These are phyloP conservation scores for Pyrocephalus nanus DNA, from an alignment of 2,797 vertebrate species.

Conservation along the genomic window DNA sequence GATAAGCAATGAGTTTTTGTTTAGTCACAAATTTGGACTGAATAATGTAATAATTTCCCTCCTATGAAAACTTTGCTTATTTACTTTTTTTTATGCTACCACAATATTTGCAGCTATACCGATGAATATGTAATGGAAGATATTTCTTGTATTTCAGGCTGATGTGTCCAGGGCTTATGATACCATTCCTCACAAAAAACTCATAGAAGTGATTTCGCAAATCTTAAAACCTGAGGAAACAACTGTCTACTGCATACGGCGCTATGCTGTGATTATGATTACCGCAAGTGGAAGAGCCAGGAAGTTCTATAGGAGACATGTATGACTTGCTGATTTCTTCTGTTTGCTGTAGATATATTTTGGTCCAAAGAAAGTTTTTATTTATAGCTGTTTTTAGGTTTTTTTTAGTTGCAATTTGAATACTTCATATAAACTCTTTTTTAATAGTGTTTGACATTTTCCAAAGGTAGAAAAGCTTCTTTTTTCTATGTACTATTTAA, in stretches of 20 bases:
- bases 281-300: constrained; percentile 76
- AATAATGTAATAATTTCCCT: neutral
- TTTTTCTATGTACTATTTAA: neutral
- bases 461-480: neutral
- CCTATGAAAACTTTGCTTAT: neutral
- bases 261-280: constrained; percentile 82
- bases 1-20: neutral
- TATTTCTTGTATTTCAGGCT: constrained; percentile 72
- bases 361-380: neutral
- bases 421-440: neutral
- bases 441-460: neutral
- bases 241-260: constrained; percentile 79
- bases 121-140: neutral
- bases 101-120: neutral
- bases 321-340: constrained; percentile 48
- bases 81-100: neutral
- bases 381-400: neutral
- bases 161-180: constrained; percentile 91
- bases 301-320: constrained; percentile 81
- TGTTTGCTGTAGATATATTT: neutral
- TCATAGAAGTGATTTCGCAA: constrained; percentile 82
- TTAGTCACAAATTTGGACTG: neutral
- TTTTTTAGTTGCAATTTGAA: neutral
- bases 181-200: constrained; percentile 87
- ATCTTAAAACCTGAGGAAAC: constrained; percentile 75